These are phyloP conservation scores for Poecilia latipinna DNA, from an alignment of 2,113 vertebrate species.

Conservation along the genomic window DNA sequence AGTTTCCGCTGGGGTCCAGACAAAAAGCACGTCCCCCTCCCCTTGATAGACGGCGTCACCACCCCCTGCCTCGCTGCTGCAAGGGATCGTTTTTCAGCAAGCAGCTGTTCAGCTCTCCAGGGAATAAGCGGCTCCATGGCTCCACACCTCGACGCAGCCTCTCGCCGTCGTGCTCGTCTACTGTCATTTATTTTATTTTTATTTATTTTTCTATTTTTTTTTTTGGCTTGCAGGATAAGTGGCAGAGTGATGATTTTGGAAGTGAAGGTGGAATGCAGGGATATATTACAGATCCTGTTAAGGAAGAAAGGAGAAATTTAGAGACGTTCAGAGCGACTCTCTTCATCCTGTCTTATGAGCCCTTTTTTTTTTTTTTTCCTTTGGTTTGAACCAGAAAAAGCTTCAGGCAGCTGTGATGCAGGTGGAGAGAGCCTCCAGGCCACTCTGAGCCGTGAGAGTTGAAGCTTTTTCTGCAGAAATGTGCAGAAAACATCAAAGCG, in stretches of 20 bases:
- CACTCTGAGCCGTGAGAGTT: background rate
- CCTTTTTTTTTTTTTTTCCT: background rate
- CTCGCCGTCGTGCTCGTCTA: slow-evolving; percentile 29
- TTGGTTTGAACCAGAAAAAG: background rate
- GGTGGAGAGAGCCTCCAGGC: background rate
- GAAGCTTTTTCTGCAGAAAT: slow-evolving; percentile 32
- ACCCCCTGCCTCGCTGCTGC: slow-evolving; percentile 50
- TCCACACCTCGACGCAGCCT: slow-evolving; percentile 26
- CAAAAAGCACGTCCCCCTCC: slow-evolving; percentile 46
- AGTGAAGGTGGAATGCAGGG: slow-evolving; percentile 42
- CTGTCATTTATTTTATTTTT: slow-evolving; percentile 28
- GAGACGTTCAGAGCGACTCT: background rate
- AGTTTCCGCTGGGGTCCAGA: slow-evolving; percentile 53
- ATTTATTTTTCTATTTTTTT: too few species aligned
- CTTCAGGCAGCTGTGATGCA: slow-evolving; percentile 1
- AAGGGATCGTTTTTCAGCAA: slow-evolving; percentile 33
- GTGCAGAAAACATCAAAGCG: slow-evolving; percentile 57
- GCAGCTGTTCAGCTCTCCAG: slow-evolving; percentile 35
- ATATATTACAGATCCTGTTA: slow-evolving; percentile 73
- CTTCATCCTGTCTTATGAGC: background rate
- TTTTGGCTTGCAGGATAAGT: slow-evolving; percentile 39
- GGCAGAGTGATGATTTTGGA: slow-evolving; percentile 36
- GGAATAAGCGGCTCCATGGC: slow-evolving; percentile 31
- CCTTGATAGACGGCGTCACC: slow-evolving; percentile 42
- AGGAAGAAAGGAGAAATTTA: slow-evolving; percentile 13